Evolutionary conservation across 2,888 invertebrate genomes (phyloP).

Genomic region (Agrotis ipsilon): DNA sequence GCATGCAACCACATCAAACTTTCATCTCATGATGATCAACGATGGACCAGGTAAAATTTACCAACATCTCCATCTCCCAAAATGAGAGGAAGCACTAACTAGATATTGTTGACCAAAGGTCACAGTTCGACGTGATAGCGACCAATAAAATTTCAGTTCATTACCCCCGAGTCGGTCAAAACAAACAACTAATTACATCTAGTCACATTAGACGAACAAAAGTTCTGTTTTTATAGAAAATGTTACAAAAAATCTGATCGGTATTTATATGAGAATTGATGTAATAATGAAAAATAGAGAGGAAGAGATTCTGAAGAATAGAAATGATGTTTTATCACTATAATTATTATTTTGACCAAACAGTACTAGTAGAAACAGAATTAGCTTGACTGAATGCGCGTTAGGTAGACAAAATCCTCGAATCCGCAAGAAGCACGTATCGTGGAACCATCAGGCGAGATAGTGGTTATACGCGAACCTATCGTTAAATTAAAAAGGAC

Average conservation of each 20-base stretch:
- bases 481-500: no score
- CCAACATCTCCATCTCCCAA: slow-evolving; percentile 11
- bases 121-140: slow-evolving; percentile 51
- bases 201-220: slow-evolving; percentile 25
- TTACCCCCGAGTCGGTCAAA: slow-evolving; percentile 38
- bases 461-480: no score
- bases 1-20: background rate
- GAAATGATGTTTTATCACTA: background rate
- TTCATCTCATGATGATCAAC: background rate
- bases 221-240: slow-evolving; percentile 16
- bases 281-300: slow-evolving; percentile 20
- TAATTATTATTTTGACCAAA: background rate
- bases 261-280: slow-evolving; percentile 40
- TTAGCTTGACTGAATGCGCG: no score
- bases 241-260: slow-evolving; percentile 27
- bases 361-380: no score
- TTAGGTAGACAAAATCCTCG: no score
- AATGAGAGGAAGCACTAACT: slow-evolving; percentile 8
- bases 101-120: slow-evolving; percentile 37
- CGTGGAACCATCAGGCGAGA: no score
- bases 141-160: slow-evolving; percentile 43
- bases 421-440: no score
- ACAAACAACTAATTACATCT: slow-evolving; percentile 50
- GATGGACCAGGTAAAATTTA: slow-evolving; percentile 1
- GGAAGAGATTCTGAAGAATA: background rate